phyloP scores from a whole-genome alignment of 2,797 vertebrate species.

The Buphagus erythrorhynchus region DNA sequence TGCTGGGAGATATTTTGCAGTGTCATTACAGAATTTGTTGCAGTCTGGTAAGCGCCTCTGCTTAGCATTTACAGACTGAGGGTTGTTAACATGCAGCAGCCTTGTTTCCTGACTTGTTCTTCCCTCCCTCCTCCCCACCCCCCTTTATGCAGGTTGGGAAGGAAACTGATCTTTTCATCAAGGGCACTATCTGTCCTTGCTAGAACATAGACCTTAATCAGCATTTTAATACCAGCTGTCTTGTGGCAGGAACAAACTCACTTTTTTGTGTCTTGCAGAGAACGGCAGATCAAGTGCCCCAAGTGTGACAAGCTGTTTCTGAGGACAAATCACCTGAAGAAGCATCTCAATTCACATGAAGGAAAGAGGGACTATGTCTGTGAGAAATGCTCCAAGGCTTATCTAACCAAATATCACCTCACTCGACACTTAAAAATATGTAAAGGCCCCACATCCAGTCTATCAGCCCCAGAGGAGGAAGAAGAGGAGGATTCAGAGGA shows the following conservation, averaged over 20 bases:
- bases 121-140: too few species aligned
- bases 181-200: not conserved
- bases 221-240: not conserved
- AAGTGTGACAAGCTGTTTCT: slow-evolving; percentile 96
- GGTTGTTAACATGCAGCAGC: not conserved
- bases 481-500: slow-evolving; percentile 82
- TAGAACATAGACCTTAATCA: not conserved
- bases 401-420: slow-evolving; percentile 97
- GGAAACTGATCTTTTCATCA: not conserved
- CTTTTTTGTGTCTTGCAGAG: slow-evolving; percentile 75
- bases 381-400: slow-evolving; percentile 97
- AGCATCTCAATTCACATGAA: slow-evolving; percentile 97
- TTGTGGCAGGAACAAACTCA: not conserved
- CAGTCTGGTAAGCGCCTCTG: not conserved
- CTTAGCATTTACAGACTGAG: not conserved
- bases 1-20: not conserved
- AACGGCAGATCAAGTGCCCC: slow-evolving; percentile 93
- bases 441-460: slow-evolving; percentile 87
- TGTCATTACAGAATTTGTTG: not conserved
- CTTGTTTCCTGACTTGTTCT: not conserved
- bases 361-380: slow-evolving; percentile 96
- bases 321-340: slow-evolving; percentile 95
- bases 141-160: not conserved
- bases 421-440: slow-evolving; percentile 98
- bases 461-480: slow-evolving; percentile 78